These are phyloP conservation scores for Rhodeus uyekii DNA, from an alignment of 2,797 vertebrate species.

Conservation along the genomic window DNA sequence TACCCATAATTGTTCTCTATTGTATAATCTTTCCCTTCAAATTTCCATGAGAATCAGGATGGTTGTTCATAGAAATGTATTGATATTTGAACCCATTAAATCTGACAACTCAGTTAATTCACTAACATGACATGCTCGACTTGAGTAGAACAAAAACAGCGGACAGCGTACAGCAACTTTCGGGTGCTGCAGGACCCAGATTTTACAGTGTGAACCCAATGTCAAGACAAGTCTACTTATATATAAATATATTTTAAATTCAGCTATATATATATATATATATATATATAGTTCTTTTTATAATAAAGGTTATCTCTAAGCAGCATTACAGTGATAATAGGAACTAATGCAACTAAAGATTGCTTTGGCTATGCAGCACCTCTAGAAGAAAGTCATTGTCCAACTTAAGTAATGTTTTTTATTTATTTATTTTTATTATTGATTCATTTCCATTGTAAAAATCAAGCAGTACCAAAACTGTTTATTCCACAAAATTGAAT, in stretches of 20 bases:
- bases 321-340: no score
- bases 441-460: no score
- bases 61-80: not conserved
- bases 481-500: not conserved
- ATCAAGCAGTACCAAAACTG: not conserved
- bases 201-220: not conserved
- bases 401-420: no score
- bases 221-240: no score
- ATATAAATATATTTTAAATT: no score
- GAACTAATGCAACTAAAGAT: no score
- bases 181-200: not conserved
- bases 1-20: not conserved
- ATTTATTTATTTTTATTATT: no score
- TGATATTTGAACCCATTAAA: not conserved
- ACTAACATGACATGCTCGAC: not conserved
- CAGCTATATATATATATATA: no score
- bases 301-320: no score
- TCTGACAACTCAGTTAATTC: not conserved
- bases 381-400: no score
- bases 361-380: no score
- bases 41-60: not conserved
- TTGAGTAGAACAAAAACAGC: not conserved
- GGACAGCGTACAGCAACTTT: not conserved
- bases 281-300: no score
- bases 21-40: not conserved